These are phyloP conservation scores for Anticlea derivata DNA, from an alignment of 2,888 invertebrate species.

Conservation along the genomic window DNA sequence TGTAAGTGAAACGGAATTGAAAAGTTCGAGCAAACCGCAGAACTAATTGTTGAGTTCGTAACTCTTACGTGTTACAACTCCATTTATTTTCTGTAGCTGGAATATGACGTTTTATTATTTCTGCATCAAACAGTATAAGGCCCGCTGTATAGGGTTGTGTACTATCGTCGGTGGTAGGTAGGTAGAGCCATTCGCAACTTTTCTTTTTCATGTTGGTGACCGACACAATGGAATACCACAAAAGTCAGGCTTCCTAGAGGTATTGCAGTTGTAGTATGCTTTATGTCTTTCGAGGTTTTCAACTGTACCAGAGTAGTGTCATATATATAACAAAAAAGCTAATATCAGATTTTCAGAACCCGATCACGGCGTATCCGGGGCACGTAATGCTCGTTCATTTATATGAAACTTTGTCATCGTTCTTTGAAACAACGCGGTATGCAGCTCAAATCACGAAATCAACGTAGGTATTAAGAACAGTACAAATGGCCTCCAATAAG, in stretches of 20 bases:
- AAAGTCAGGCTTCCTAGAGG: too few relatives aligned
- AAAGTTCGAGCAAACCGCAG: constrained; percentile 50
- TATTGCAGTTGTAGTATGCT: too few relatives aligned
- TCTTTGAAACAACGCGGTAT: constrained; percentile 28
- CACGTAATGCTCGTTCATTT: constrained; percentile 29
- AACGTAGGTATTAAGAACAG: constrained; percentile 25
- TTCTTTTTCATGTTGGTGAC: too few relatives aligned
- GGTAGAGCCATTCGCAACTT: too few relatives aligned
- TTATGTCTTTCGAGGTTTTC: too few relatives aligned
- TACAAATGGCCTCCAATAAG: constrained; percentile 38
- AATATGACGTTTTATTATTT: not conserved
- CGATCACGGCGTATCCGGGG: constrained; percentile 1
- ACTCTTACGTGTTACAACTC: constrained; percentile 16
- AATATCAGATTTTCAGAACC: constrained; percentile 9
- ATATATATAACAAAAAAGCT: not conserved
- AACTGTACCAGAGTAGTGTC: too few relatives aligned
- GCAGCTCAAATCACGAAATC: constrained; percentile 29
- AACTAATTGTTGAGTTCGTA: constrained; percentile 51
- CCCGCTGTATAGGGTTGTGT: too few relatives aligned
- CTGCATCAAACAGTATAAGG: too few relatives aligned
- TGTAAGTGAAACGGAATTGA: constrained; percentile 52
- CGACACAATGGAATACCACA: too few relatives aligned
- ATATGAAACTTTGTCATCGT: constrained; percentile 26
- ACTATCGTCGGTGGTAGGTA: too few relatives aligned
- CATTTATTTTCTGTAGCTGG: constrained; percentile 7